Evolutionary conservation across 2,797 vertebrate genomes (phyloP).

Genomic region (Siniperca obscura): DNA sequence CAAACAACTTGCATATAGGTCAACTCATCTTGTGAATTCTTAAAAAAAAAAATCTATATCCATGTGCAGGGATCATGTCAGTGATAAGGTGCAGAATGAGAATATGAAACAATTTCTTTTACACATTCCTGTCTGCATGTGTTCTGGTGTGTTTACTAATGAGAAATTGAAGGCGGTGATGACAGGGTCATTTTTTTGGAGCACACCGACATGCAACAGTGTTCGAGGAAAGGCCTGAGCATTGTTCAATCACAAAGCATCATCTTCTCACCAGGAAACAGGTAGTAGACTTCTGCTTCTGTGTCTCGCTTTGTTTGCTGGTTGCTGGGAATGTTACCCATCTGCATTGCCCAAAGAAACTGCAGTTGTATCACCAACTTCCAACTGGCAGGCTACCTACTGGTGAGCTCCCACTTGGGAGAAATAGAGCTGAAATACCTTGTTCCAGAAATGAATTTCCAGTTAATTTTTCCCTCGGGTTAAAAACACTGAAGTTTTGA

Average conservation of each 20-base stretch:
- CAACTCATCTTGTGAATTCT: neutral
- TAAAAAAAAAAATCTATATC: neutral
- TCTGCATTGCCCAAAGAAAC: conserved; percentile 12
- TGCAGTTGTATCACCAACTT: conserved; percentile 24
- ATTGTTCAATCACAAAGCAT: conserved; percentile 34
- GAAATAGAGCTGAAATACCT: conserved; percentile 25
- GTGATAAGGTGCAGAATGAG: conserved; percentile 55
- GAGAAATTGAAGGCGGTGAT: conserved; percentile 59
- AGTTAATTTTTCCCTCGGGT: conserved; percentile 16
- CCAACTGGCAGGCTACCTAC: neutral
- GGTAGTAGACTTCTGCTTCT: neutral
- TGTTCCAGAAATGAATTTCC: conserved; percentile 12
- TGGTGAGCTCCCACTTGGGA: conserved; percentile 17
- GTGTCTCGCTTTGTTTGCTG: conserved; percentile 30
- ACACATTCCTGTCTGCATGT: conserved; percentile 54
- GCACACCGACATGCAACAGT: conserved; percentile 45
- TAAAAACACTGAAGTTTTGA: neutral
- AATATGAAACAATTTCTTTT: conserved; percentile 27
- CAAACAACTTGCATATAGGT: conserved; percentile 40
- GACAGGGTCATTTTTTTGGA: conserved; percentile 21
- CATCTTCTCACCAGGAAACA: conserved; percentile 1
- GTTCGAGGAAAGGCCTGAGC: conserved; percentile 52
- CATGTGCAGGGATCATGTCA: conserved; percentile 18
- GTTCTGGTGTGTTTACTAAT: conserved; percentile 25
- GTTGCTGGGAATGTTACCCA: conserved; percentile 17